Evolutionary conservation across 2,888 invertebrate species (phyloP).

Genomic region (Syrista parreyssii): DNA sequence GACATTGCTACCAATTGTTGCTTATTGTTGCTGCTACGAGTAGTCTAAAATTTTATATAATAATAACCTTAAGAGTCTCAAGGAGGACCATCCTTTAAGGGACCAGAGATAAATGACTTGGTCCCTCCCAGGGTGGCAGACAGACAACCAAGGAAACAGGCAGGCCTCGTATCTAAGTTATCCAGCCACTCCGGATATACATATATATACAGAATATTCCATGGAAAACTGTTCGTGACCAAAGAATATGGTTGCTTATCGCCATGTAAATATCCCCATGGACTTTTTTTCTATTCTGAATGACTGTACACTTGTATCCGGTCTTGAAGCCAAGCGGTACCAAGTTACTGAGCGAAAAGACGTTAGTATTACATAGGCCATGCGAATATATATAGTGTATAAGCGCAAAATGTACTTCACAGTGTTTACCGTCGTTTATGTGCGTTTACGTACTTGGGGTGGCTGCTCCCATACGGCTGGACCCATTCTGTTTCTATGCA

Average conservation of each 20-base stretch:
- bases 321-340: background rate
- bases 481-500: background rate
- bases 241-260: background rate
- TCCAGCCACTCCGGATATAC: background rate
- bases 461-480: background rate
- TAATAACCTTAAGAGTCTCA: background rate
- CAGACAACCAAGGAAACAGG: background rate
- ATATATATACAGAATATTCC: background rate
- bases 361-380: background rate
- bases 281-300: background rate
- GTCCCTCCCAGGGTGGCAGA: background rate
- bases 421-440: background rate
- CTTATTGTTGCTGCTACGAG: background rate
- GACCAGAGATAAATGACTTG: background rate
- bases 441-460: background rate
- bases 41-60: background rate
- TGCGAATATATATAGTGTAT: background rate
- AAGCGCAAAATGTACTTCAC: background rate
- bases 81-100: background rate
- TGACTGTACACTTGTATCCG: background rate
- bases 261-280: background rate
- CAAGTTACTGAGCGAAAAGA: background rate
- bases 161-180: background rate
- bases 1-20: background rate
- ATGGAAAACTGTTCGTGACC: background rate